Base-by-base conservation (phyloP, 2,888 invertebrate genomes). In the Hedya salicella region DNA sequence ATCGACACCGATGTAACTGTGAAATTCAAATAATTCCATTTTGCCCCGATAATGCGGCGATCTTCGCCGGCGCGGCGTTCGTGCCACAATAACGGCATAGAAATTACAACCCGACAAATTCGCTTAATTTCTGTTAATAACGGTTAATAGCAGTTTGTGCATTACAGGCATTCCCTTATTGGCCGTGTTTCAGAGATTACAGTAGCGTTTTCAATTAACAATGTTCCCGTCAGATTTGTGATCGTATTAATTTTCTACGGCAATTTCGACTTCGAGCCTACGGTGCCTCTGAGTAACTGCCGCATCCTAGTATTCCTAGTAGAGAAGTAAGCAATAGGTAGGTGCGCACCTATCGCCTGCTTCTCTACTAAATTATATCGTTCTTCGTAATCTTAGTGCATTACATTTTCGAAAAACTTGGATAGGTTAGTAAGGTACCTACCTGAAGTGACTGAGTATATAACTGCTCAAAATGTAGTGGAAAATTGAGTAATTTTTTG, bases 11-110 rank as follows among this genome's bases (percentile, higher is more conserved):
- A 57, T 83, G 81, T 86, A 87, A 89, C 86, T 85, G 83, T 85
- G 81, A 77, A 85, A 88, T 87, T 87, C 86, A 84, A 87, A 86
- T 86, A 81, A 86, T 82, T 83, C 80, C 82, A 76, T 78, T 83
- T 79, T 85, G 88, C 85, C 81, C 85, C 83, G 79, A 75, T 78
- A 79, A 82, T 82, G 78, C 80, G 78, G 78, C 75, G 75, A 77
- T 77, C 76, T 78, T 78, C 74, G 73, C 68, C n/a, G n/a, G n/a
- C n/a, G 68, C 75, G 75, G 71, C 74, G 79, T 79, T 79, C 75
- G 74, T 70, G 70, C 75, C 76, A 77, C 77, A 78, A 80, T 80
- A 79, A 81, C 73, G 76, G 78, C 83, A 83, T 82, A 82, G 82
- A 83, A 84, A 84, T 83, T 80, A 78, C 76, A 75, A 72, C 73